These are phyloP conservation scores for Microtus richardsoni DNA, from an alignment of 2,113 vertebrate genomes.

Conservation along the genomic window DNA sequence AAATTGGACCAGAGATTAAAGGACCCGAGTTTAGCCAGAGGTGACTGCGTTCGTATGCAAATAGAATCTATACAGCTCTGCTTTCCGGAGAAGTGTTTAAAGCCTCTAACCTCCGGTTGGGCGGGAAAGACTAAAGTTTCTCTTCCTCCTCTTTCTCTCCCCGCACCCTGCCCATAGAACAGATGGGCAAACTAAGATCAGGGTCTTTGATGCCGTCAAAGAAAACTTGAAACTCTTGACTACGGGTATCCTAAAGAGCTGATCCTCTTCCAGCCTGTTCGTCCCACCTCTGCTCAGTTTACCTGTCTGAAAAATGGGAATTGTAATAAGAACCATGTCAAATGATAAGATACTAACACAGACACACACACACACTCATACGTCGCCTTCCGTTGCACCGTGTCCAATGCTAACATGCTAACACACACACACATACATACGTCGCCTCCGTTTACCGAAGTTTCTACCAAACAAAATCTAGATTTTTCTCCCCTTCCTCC, in stretches of 20 bases:
- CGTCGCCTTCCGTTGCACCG: not conserved
- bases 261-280: not conserved
- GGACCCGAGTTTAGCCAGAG: conserved; percentile 67
- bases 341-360: not conserved
- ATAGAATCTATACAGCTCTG: conserved; percentile 78
- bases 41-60: conserved; percentile 81
- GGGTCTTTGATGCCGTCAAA: conserved; percentile 23
- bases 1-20: conserved; percentile 81
- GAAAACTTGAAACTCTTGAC: not conserved
- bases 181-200: conserved; percentile 60
- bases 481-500: conserved; percentile 6
- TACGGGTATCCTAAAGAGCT: conserved; percentile 14
- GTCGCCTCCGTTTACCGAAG: conserved; percentile 47
- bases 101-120: conserved; percentile 77
- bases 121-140: conserved; percentile 70
- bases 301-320: not conserved
- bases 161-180: conserved; percentile 36
- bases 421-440: too few relatives aligned
- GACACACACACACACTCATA: too few relatives aligned
- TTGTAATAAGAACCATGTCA: not conserved
- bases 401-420: too few relatives aligned
- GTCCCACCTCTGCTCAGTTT: not conserved
- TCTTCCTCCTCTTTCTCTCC: conserved; percentile 69
- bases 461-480: conserved; percentile 8
- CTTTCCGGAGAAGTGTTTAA: conserved; percentile 75